phyloP scores from a whole-genome alignment of 2,888 invertebrate species.

The Xanthorhoe spadicearia region DNA sequence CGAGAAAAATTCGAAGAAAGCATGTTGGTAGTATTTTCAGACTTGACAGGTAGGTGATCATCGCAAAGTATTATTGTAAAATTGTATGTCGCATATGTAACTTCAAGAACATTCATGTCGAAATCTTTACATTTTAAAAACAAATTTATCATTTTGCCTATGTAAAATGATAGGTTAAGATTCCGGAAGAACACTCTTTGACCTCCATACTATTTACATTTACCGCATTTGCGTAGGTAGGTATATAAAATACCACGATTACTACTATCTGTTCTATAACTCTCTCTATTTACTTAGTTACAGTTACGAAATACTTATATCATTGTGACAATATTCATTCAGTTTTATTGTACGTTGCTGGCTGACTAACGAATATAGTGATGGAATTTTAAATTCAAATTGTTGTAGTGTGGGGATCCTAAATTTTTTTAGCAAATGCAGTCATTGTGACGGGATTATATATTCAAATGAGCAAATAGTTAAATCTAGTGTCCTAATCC shows the following conservation, averaged over 20 bases:
- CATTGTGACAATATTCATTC: constrained; percentile 29
- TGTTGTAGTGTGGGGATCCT: neutral
- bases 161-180: too few species aligned
- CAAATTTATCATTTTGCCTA: too few species aligned
- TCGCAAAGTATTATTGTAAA: constrained; percentile 27
- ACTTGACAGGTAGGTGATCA: constrained; percentile 37
- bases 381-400: constrained; percentile 35
- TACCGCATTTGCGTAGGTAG: constrained; percentile 53
- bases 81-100: constrained; percentile 15
- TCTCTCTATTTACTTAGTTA: constrained; percentile 49
- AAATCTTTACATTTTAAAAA: neutral
- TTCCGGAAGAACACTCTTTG: constrained; percentile 66
- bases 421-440: constrained; percentile 34
- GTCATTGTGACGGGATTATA: constrained; percentile 36
- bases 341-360: constrained; percentile 26
- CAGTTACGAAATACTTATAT: constrained; percentile 25
- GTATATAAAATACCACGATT: constrained; percentile 54
- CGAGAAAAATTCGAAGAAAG: constrained; percentile 32
- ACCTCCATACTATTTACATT: constrained; percentile 60
- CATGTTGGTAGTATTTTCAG: constrained; percentile 15
- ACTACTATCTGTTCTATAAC: constrained; percentile 47
- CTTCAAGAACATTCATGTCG: constrained; percentile 4
- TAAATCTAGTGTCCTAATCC: too few species aligned
- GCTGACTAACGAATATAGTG: constrained; percentile 19
- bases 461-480: constrained; percentile 19